Conservation (phyloP, 2,113 vertebrate species). For the Tragulus kanchil region DNA sequence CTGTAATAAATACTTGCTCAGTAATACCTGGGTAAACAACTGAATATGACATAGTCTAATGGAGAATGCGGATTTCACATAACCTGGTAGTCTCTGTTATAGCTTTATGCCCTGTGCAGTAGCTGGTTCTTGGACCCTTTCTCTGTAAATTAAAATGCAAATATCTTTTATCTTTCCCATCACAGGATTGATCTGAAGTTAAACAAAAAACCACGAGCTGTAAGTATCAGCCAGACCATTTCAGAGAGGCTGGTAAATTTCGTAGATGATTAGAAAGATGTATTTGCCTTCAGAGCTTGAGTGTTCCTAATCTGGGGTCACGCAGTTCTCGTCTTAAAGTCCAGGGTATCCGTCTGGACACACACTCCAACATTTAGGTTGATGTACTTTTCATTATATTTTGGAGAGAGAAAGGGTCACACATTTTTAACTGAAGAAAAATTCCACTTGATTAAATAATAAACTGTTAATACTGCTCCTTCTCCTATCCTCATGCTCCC, state of each 20-base stretch:
- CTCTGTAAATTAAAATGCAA: slow-evolving; percentile 85
- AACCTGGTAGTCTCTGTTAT: slow-evolving; percentile 85
- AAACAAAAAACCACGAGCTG: slow-evolving; percentile 99
- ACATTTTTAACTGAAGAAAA: slow-evolving; percentile 36
- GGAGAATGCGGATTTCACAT: slow-evolving; percentile 82
- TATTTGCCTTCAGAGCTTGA: background rate
- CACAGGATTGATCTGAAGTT: slow-evolving; percentile 99
- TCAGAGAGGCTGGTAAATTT: slow-evolving; percentile 44
- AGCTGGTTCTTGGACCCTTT: slow-evolving; percentile 74
- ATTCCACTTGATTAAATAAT: slow-evolving; percentile 7
- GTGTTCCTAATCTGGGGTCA: background rate
- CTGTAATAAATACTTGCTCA: slow-evolving; percentile 81
- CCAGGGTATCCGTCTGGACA: background rate
- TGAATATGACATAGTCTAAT: slow-evolving; percentile 82
- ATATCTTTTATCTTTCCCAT: slow-evolving; percentile 86
- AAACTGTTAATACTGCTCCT: slow-evolving; percentile 3
- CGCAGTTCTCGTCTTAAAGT: slow-evolving; percentile 1
- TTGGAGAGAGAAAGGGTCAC: background rate
- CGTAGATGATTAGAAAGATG: slow-evolving; percentile 23
- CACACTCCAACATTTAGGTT: background rate
- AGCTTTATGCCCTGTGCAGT: slow-evolving; percentile 87
- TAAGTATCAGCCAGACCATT: slow-evolving; percentile 90
- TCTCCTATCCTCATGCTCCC: background rate
- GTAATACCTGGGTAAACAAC: slow-evolving; percentile 80
- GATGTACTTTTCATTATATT: slow-evolving; percentile 16